Conservation (phyloP, 2,888 invertebrate genomes). For the Acanthosepion pharaonis region DNA sequence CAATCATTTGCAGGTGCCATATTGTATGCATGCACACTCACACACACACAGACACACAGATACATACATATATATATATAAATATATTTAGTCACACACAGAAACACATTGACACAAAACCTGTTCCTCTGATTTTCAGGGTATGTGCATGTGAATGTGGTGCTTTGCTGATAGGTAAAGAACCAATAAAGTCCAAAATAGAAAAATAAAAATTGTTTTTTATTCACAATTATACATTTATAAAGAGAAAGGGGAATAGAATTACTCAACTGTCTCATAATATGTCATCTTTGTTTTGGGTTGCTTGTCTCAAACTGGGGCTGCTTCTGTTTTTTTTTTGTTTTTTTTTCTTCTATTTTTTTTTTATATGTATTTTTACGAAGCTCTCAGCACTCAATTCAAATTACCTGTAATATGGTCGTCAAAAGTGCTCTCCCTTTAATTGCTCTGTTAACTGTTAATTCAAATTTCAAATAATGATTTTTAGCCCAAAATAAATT, state of each 20-base stretch:
- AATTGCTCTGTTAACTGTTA: neutral
- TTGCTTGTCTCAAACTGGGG: neutral
- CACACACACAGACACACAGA: neutral
- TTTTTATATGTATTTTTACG: no score
- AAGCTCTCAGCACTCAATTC: no score
- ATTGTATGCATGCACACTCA: neutral
- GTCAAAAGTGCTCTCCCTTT: no score
- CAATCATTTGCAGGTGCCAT: neutral
- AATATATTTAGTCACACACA: neutral
- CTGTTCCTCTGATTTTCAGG: neutral
- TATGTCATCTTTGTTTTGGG: neutral
- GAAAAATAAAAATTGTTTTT: conserved; percentile 8
- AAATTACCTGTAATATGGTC: no score
- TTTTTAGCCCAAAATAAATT: neutral
- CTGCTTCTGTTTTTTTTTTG: neutral
- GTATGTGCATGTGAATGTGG: neutral
- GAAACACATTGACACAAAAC: neutral
- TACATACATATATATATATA: neutral
- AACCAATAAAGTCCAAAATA: conserved; percentile 33
- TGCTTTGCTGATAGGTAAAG: neutral
- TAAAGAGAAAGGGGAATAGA: neutral
- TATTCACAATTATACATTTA: conserved; percentile 33
- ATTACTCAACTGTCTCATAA: neutral
- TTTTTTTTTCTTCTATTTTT: no score
- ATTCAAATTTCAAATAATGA: neutral